Conservation (phyloP, 2,797 vertebrate species). For the Pseudomugil gertrudae region DNA sequence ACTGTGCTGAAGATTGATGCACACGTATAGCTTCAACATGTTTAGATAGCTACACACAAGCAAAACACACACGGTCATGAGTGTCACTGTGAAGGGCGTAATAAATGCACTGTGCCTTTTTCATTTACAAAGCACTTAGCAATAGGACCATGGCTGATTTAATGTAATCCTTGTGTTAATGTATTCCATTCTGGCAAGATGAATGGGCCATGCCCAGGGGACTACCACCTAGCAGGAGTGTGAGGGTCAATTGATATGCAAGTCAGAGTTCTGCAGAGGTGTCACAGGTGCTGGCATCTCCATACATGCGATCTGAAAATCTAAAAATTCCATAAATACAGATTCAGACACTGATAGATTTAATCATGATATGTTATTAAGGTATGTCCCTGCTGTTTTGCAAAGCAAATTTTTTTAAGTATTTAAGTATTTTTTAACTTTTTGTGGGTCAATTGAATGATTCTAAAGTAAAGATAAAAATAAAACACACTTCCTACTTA, state of each 20-base stretch:
- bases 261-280: constrained; percentile 57
- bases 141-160: constrained; percentile 55
- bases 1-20: constrained; percentile 7
- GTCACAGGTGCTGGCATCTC: constrained; percentile 59
- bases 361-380: not conserved
- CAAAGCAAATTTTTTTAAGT: not conserved
- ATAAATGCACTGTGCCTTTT: constrained; percentile 56
- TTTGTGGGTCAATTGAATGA: not conserved
- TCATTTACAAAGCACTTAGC: constrained; percentile 65
- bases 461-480: not conserved
- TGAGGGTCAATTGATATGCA: constrained; percentile 70
- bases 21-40: not conserved
- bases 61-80: constrained; percentile 17
- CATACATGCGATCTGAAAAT: constrained; percentile 31
- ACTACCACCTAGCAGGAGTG: constrained; percentile 61
- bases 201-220: constrained; percentile 61
- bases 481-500: constrained; percentile 4
- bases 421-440: not conserved
- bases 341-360: not conserved
- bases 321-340: too few relatives aligned
- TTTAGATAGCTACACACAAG: constrained; percentile 2
- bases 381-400: not conserved
- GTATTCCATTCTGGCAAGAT: constrained; percentile 65
- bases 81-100: constrained; percentile 42
- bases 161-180: constrained; percentile 70